phyloP scores from a whole-genome alignment of 2,113 vertebrate species.

The Menura novaehollandiae region DNA sequence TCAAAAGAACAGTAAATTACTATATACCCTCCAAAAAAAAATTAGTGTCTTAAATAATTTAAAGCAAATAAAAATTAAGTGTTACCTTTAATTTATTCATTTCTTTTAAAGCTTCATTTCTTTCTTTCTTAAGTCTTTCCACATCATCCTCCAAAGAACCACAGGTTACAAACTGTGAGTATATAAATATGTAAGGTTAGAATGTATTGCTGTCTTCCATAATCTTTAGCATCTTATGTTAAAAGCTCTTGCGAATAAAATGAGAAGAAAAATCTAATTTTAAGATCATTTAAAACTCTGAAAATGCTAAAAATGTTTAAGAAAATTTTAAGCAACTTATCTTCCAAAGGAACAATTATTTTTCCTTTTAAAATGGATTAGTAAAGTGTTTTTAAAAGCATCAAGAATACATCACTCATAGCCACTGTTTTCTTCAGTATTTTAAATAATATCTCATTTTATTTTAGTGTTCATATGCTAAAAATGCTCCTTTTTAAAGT shows the following conservation, averaged over 20 bases:
- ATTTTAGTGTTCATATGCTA: not conserved
- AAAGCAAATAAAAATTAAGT: not conserved
- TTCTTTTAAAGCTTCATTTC: conserved; percentile 82
- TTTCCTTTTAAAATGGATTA: not conserved
- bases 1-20: not conserved
- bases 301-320: not conserved
- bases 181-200: not conserved
- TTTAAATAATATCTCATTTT: not conserved
- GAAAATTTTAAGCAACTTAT: not conserved
- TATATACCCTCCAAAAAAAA: not conserved
- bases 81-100: conserved; percentile 84
- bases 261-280: not conserved
- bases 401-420: not conserved
- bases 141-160: conserved; percentile 79
- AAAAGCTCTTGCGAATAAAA: not conserved
- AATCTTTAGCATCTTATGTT: not conserved
- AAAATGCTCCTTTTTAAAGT: not conserved
- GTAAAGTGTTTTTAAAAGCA: not conserved
- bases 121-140: conserved; percentile 81
- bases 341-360: not conserved
- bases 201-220: not conserved
- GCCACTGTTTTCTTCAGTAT: not conserved
- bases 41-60: not conserved
- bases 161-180: conserved; percentile 67
- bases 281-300: not conserved